Conservation (phyloP, 2,888 invertebrate genomes). For the Mantis religiosa region DNA sequence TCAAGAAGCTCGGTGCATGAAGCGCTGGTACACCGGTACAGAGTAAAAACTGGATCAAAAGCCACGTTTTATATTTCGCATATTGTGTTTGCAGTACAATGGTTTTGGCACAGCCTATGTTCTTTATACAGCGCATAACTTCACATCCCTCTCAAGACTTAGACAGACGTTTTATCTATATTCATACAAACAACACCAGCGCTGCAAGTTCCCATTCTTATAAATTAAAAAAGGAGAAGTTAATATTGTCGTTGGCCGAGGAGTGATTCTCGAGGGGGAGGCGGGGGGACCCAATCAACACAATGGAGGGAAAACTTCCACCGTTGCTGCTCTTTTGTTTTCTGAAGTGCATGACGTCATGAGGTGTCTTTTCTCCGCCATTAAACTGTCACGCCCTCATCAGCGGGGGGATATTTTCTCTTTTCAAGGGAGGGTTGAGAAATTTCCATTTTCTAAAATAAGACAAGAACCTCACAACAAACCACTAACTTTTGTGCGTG, state of each 20-base stretch:
- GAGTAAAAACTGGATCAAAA: too few species aligned
- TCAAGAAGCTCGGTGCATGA: too few species aligned
- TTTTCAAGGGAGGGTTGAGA: background rate
- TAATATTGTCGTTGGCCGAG: background rate
- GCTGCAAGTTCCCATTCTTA: background rate
- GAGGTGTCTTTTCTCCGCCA: slow-evolving; percentile 10
- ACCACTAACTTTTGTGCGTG: slow-evolving; percentile 3
- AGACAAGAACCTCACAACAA: slow-evolving; percentile 7
- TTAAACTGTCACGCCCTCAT: slow-evolving; percentile 17
- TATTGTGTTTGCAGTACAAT: too few species aligned
- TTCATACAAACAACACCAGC: background rate
- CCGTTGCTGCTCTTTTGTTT: slow-evolving; percentile 4
- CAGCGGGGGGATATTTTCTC: background rate
- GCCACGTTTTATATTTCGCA: too few species aligned
- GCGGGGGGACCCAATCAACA: background rate
- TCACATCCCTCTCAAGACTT: background rate
- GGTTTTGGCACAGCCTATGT: background rate
- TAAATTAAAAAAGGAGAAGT: background rate
- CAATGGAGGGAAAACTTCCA: background rate
- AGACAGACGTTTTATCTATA: background rate
- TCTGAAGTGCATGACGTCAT: slow-evolving; percentile 1
- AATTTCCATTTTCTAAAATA: slow-evolving; percentile 17
- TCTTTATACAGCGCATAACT: background rate
- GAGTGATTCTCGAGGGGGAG: background rate
- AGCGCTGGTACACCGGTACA: too few species aligned